Evolutionary conservation across 35 echinoderm and acorn worm species (phyloP).

Genomic region (Heliocidaris tuberculata): DNA sequence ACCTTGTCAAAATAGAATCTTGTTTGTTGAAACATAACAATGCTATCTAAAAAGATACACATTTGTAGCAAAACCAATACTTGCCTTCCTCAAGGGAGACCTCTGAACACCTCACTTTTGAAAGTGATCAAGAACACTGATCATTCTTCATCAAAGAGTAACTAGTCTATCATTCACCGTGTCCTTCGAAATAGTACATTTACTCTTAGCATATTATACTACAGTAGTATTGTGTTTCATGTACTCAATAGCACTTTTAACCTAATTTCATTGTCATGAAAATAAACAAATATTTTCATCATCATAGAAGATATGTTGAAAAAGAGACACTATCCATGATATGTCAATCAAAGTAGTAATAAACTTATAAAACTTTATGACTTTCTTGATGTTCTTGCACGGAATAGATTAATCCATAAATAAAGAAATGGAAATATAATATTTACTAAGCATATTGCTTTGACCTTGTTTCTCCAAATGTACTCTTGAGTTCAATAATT

Average conservation of each 20-base stretch:
- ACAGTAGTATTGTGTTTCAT: no score
- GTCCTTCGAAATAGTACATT: no score
- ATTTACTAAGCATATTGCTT: background rate
- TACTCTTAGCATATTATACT: no score
- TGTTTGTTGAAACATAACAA: no score
- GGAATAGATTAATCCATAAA: background rate
- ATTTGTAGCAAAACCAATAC: no score
- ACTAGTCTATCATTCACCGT: no score
- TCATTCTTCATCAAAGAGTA: no score
- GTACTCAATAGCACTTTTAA: background rate
- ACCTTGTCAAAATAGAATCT: no score
- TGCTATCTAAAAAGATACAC: no score
- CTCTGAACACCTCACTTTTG: no score
- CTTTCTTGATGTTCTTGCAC: background rate
- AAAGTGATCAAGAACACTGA: no score
- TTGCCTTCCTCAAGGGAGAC: no score
- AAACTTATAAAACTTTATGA: background rate
- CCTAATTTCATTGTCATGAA: background rate
- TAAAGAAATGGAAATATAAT: background rate
- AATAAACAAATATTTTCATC: background rate
- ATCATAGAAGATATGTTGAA: background rate
- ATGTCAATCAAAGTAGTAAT: background rate
- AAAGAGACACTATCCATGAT: background rate
- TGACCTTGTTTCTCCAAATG: background rate
- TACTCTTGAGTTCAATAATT: background rate